Base-by-base conservation (phyloP, 2,797 vertebrate species). In the Lacerta viridis region DNA sequence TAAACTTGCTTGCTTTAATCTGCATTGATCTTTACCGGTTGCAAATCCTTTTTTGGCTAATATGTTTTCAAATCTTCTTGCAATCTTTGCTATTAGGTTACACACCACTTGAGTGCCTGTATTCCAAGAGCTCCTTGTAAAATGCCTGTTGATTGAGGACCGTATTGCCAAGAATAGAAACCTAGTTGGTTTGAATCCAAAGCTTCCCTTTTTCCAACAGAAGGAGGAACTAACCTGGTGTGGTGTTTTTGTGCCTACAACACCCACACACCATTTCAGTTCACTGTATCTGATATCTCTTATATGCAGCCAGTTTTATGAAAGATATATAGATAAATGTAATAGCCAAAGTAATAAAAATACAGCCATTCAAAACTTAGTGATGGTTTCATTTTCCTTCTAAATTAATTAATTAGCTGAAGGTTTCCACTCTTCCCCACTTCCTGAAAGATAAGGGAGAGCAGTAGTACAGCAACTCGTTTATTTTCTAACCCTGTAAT, bases 221-320 rank as follows among this genome's bases (percentile, higher is more conserved):
- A 36, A 72, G n/a, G n/a, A 72, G n/a, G 69, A 17, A 72, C 69
- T 15, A 71, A 33, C 69, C 69, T n/a, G n/a, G 15, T 71, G 69
- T 15, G 13, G 27, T 33, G 13, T 27, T 71, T 33, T 71, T 33
- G 23, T 76, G 41, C 39, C 11, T 27, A 64, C 39, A 15, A 3
- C 50, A 4, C 50, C 46, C 50, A 13, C 50, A 50, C 50, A 0
- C 13, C 50, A 55, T 55, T 55, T 55, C 50, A 55, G 50, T 55
- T 55, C 3, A 55, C 50, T 4, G 50, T 15, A 55, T 55, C 87
- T 50, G 80, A 27, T 72, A 29, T 86, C 17, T 85, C 39, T 36
- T 50, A 80, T 88, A 81, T n/a, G 4, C 88, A 79, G 61, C 74
- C 5, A 85, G 76, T 75, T 39, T 33, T 85, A 64, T 72, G 86